Evolutionary conservation across 92 coral and sea anemone species (phyloP), one percentile per base, ranked within the genome.

Genomic region (Siderastrea radians): DNA sequence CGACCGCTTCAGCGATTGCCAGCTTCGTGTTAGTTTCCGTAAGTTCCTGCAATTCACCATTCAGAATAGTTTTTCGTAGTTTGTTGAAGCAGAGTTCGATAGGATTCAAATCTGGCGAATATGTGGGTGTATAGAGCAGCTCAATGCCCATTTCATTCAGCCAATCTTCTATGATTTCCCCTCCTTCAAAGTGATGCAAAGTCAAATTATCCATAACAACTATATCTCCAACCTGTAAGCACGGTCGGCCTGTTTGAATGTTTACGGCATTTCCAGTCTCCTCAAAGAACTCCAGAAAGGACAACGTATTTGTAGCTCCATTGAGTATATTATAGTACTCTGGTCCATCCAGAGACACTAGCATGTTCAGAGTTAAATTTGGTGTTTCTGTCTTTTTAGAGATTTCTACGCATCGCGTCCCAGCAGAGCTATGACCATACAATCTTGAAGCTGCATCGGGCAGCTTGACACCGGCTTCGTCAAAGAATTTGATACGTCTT

Each of bases 81-180:
- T 88, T 92, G 5, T 82, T 68, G 38, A 92, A 92, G 46, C 84
- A 84, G 63, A 84, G 69, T 75, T 88, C 92, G 5, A 80, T 75
- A 45, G 95, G 95, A 63, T 88, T 92, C 14, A 92, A 84, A 46
- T 88, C 90, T 6, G 95, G 95, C 5, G 91, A 92, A 78, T 92
- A 86, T 9, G 80, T 74, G 5, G 95, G 93, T 13, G 81, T 75
- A 68, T 81, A 85, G 11, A 92, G 10, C 9, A 89, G 73, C 59
- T 89, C 86, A 2, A 90, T 81, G 5, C 94, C 94, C 88, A 76
- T 81, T 66, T 78, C 77, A 61, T 38, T 75, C 4, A 87, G 69
- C 53, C 46, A 87, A 2, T 87, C 83, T 87, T 91, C 89, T 51
- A 87, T 44, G 51, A 84, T 52, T 75, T 82, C 86, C 10, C 94